Base-by-base conservation (phyloP, 2,888 invertebrate species). In the Luperina testacea region DNA sequence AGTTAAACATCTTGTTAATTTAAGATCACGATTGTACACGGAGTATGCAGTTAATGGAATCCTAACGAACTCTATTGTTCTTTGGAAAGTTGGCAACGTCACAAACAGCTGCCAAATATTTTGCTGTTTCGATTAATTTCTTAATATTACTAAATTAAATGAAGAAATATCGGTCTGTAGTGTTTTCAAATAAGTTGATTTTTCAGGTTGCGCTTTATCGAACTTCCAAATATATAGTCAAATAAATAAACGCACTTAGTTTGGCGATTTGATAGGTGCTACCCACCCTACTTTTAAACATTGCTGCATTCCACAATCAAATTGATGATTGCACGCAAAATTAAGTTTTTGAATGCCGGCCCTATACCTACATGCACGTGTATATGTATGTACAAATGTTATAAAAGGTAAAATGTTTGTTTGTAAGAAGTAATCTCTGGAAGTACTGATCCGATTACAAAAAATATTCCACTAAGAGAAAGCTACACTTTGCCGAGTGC, bases 1-100 rank as follows among this genome's bases (percentile, higher is more conserved):
- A 85, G 17, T 74, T 69, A 74, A 78, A 77, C 63, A 80, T 77
- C 73, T 78, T 80, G 77, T 77, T 84, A 84, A 84, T 81, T 77
- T 84, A 81, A 69, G 77, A 77, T 81, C 83, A 84, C 77, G 84
- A 81, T 57, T 70, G 32, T 15, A 51, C 71, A 74, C 24, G 13
- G 81, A 84, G 67, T 64, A 64, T 11, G 0, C 0, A 69, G 4
- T 20, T 0, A 65, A 77, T 84, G 84, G 68, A 84, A 24, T 42
- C 57, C 8, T 42, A n/a, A n/a, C 2, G n/a, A 45, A 24, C 15
- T 27, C 57, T 9, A 57, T 11, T 57, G 9, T 9, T 24, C 1
- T 11, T 57, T 24, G 24, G 11, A n/a, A 57, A 57, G 24, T 57
- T n/a, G 24, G 11, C 11, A 24, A 24, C 4, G n/a, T 57, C 57